Evolutionary conservation across 2,888 invertebrate species (phyloP), one percentile per base, ranked within the genome.

Genomic region (Anodontia alba): DNA sequence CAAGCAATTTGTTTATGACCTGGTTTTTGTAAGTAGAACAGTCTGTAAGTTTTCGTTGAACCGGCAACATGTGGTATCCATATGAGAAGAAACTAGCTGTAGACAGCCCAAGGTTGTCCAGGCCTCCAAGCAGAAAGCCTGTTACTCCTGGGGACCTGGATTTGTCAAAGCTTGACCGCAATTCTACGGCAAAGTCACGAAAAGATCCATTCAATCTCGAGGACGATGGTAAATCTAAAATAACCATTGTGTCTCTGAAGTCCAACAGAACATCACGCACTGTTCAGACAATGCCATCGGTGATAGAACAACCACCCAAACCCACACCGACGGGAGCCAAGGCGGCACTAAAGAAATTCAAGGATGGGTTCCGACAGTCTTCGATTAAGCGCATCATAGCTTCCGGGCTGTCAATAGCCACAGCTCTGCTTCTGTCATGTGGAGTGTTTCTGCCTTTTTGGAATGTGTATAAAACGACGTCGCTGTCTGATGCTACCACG

Each of bases 371-470:
- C 38, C 80, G 85, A 57, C 73, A 82, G 20, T 75, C 85, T 1
- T 82, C 85, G 8, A 85, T 85, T 38, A 85, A 85, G 57, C 69
- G 85, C 26, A 85, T 85, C 46, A 76, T 85, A 26, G 85, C 80
- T 23, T 72, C 82, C 29, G 82, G 82, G 36, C 62, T 85, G 49
- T 72, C 73, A 42, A 33, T 82, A 17, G 85, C 78, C 0, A 85
- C 82, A 0, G 67, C 74, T 17, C 46, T 85, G 49, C 33, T 85
- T 36, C 54, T 78, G 26, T 38, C 78, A 26, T 78, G 76, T 46
- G 85, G 85, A 10, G 79, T 82, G 15, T 85, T 85, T 51, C 72
- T 85, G 29, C 85, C 85, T 2, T 85, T 85, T 43, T 85, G 85
- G 85, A 85, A 82, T 62, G 85, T 85, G 43, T 85, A 85, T 70